A percentile compares a stretch with the other conserved stretches of the same genome.
Conservation (phyloP, 2,113 vertebrate species). For the Calidris pygmaea region DNA sequence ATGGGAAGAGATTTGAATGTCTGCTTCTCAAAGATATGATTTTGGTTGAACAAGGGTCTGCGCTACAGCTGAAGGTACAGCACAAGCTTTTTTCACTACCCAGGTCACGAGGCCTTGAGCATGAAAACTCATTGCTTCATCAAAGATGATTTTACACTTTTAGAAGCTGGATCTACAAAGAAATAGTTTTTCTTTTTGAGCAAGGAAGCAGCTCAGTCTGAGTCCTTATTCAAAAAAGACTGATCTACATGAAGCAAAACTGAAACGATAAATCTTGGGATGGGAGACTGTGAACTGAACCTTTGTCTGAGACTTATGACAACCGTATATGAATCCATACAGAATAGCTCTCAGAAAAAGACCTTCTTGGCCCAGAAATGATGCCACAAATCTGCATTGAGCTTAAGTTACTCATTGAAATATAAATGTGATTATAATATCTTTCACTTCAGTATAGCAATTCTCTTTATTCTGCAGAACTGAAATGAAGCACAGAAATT, state of each 20-base stretch:
- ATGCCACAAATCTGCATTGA: not conserved
- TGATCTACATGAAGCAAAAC: not conserved
- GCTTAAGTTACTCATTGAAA: not conserved
- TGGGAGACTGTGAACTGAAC: not conserved
- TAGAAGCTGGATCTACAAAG: not conserved
- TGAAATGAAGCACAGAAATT: not conserved
- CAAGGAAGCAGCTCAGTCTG: not conserved
- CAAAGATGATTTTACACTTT: not conserved
- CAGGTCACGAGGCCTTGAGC: not conserved
- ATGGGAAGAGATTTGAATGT: not conserved
- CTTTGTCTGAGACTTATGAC: not conserved
- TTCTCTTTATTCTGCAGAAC: not conserved
- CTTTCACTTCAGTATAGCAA: not conserved
- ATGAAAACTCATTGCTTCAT: not conserved
- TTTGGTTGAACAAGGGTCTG: not conserved
- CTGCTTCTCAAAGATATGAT: not conserved
- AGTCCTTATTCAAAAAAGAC: not conserved
- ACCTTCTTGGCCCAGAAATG: not conserved
- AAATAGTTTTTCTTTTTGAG: not conserved
- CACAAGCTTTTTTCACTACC: not conserved
- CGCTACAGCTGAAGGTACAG: not conserved
- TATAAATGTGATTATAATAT: not conserved
- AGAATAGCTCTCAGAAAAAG: not conserved
- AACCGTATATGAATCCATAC: not conserved
- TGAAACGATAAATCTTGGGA: not conserved